Conservation (phyloP, 2,797 vertebrate genomes). For the Sebastes steindachneri region DNA sequence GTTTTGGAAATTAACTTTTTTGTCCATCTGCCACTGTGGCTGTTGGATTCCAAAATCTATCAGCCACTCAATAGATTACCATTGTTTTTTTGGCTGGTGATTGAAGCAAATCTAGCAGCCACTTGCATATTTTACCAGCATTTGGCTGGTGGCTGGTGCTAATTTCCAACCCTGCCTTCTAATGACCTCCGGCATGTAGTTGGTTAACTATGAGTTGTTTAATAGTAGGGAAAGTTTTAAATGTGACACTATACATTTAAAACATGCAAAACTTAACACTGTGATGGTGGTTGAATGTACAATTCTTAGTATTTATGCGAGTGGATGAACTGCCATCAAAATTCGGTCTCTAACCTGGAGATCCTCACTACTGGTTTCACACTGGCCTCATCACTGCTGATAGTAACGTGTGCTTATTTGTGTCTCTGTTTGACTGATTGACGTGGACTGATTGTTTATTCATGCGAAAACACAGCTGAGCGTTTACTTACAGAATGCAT, state of each 20-base stretch:
- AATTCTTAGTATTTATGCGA: not conserved
- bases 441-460: slow-evolving; percentile 34
- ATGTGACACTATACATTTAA: not conserved
- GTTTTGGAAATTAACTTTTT: no score
- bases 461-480: slow-evolving; percentile 23
- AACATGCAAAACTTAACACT: not conserved
- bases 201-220: not conserved
- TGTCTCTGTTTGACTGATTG: slow-evolving; percentile 13
- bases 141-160: no score
- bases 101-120: no score
- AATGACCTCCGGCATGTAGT: not conserved
- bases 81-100: no score
- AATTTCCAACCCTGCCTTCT: no score
- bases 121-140: no score
- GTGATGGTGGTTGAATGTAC: not conserved
- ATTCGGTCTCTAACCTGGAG: not conserved
- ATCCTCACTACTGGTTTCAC: not conserved
- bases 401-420: not conserved
- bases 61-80: no score
- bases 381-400: not conserved
- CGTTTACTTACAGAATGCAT: not conserved
- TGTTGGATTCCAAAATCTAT: no score
- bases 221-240: not conserved
- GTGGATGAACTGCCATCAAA: not conserved
- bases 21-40: no score